Evolutionary conservation across 2,888 invertebrate genomes (phyloP).

Genomic region (Lobophora halterata): DNA sequence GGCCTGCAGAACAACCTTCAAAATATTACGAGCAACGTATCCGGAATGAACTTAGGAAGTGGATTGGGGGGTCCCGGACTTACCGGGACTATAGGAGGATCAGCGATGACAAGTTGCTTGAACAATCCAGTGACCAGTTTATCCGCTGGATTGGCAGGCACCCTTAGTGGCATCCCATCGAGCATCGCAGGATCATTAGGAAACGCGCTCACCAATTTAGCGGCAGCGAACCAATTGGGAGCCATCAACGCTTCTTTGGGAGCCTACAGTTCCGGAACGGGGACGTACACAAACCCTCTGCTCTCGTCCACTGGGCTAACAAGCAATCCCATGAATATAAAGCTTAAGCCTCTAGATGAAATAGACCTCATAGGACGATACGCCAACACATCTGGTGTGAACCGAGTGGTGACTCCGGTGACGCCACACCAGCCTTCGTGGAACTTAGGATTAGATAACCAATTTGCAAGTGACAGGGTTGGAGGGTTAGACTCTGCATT

Average conservation of each 20-base stretch:
- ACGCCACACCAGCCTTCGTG: slow-evolving; percentile 82
- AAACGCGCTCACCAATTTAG: slow-evolving; percentile 66
- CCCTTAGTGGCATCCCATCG: slow-evolving; percentile 68
- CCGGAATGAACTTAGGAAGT: slow-evolving; percentile 66
- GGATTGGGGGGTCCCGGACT: slow-evolving; percentile 69
- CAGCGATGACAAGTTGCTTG: slow-evolving; percentile 67
- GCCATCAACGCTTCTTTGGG: slow-evolving; percentile 66
- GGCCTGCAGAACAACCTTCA: slow-evolving; percentile 74
- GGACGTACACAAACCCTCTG: slow-evolving; percentile 85
- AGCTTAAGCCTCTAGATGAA: slow-evolving; percentile 87
- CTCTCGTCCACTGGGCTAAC: slow-evolving; percentile 80
- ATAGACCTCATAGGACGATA: slow-evolving; percentile 83
- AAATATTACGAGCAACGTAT: slow-evolving; percentile 67
- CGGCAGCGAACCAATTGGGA: slow-evolving; percentile 64
- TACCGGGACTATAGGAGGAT: slow-evolving; percentile 74
- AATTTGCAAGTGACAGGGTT: slow-evolving; percentile 81
- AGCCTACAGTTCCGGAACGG: slow-evolving; percentile 63
- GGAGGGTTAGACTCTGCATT: slow-evolving; percentile 77
- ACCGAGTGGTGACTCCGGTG: slow-evolving; percentile 83
- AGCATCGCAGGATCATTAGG: slow-evolving; percentile 65
- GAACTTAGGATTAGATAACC: slow-evolving; percentile 82
- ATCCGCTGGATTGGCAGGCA: slow-evolving; percentile 64
- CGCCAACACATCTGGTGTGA: slow-evolving; percentile 65
- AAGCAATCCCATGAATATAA: slow-evolving; percentile 81
- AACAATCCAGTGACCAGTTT: slow-evolving; percentile 71